Base-by-base conservation (phyloP, 2,888 invertebrate species). In the Zeuzera pyrina region DNA sequence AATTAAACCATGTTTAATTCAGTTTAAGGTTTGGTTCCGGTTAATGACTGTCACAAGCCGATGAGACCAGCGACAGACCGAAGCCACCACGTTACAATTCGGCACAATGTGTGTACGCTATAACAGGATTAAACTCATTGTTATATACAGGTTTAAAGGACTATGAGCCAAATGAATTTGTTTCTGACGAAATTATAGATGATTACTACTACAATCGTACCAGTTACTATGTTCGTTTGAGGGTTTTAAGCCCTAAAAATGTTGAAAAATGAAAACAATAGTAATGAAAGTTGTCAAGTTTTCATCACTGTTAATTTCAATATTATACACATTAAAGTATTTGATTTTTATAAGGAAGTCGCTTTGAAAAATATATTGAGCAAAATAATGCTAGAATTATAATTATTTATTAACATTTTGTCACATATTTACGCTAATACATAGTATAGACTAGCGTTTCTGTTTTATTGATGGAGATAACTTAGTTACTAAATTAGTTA, bases 1-100 rank as follows among this genome's bases (percentile, higher is more conserved):
- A 79, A 78, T 78, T 77, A 81, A 76, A 78, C 79, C 78, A 71
- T 81, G 77, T 77, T 77, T 72, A 74, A 78, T 72, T 77, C 73
- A 71, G 63, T 73, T 73, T 78, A 79, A 78, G 78, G 79, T 77
- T 62, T 61, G 67, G 68, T 77, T 81, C 78, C 69, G 74, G 72
- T 66, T 72, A 70, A 64, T 70, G 57, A 61, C 58, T 53, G 57
- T 56, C 53, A 49, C 53, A 61, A 58, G 59, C 57, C 64, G 66
- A 67, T 63, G 70, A 61, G 67, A 65, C 67, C 70, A 71, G 72
- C 72, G 78, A 77, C 79, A 77, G 74, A 76, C 74, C 74, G 67
- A 74, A 76, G 72, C 72, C 66, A 72, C 76, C 76, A 59, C 63
- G 70, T 64, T 73, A 78, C 73, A 73, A 69, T 76, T 72, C 68